Base-by-base conservation (phyloP, 2,888 invertebrate genomes). In the Allygus modestus region DNA sequence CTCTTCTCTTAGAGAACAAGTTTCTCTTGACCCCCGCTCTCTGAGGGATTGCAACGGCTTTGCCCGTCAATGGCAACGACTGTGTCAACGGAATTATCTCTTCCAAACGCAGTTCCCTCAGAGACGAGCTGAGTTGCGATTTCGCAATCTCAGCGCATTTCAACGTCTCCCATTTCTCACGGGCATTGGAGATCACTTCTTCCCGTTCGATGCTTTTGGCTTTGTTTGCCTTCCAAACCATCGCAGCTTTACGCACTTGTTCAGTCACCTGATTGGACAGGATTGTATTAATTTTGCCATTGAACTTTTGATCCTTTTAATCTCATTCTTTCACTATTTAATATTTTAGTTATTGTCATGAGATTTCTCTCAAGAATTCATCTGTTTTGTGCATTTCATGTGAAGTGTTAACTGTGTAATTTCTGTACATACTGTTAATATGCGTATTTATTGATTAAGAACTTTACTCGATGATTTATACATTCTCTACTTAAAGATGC, bases 101-200 rank as follows among this genome's bases (percentile, higher is more conserved):
- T 58, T 79, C 79, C 0, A 20, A 79, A n/a, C 33, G 79, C n/a
- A 58, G 31, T 5, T 79, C 58, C 11, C 58, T 79, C 7, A 79
- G 33, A 20, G 54, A 33, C 1, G 79, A 33, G 37, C 79, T 58
- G 1, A 54, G 58, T 11, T 79, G 79, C 1, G 79, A 37, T n/a
- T 79, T 79, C 12, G 79, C 58, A 54, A 79, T 33, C 11, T 79
- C 51, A 20, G 73, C n/a, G 28, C 95, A 94, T 85, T 96, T 92
- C n/a, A 96, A 90, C 75, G 96, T 90, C 89, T 97, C 96, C 96
- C 96, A 97, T 89, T 96, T 97, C 20, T 95, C 96, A 86, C 96
- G 93, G 0, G 96, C 96, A 89, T 96, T 96, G 61, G 95, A 94
- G 86, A 97, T 97, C 1, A 51, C 83, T 28, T 83, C 83, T 58